Evolutionary conservation across 2,888 invertebrate genomes (phyloP).

Genomic region (Drosophila leonis): DNA sequence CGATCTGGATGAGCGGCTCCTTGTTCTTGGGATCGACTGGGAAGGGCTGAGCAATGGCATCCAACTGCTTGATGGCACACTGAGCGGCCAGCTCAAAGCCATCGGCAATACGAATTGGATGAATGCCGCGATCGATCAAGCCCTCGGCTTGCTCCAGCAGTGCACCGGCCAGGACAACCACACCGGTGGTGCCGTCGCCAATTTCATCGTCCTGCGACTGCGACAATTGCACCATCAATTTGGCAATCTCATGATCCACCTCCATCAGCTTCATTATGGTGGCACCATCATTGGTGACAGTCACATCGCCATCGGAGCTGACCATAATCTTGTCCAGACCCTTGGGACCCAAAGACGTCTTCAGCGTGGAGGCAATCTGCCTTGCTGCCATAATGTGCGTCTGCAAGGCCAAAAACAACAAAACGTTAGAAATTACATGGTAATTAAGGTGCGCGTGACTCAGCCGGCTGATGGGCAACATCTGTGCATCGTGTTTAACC

Average conservation of each 20-base stretch:
- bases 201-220: constrained; percentile 99
- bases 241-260: constrained; percentile 99
- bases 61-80: constrained; percentile 93
- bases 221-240: constrained; percentile 98
- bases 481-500: constrained; percentile 79
- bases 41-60: constrained; percentile 95
- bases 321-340: constrained; percentile 99
- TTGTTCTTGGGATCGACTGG: constrained; percentile 93
- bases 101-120: constrained; percentile 99
- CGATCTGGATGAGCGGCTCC: constrained; percentile 96
- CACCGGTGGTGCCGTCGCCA: constrained; percentile 99
- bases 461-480: constrained; percentile 65
- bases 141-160: constrained; percentile 97
- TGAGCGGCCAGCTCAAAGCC: constrained; percentile 99
- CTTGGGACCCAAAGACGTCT: constrained; percentile 98
- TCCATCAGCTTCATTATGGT: constrained; percentile 99
- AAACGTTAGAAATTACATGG: not conserved
- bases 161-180: constrained; percentile 94
- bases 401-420: constrained; percentile 87
- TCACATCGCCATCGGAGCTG: constrained; percentile 97
- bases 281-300: constrained; percentile 99
- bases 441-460: constrained; percentile 71
- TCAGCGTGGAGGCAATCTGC: constrained; percentile 94
- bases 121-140: constrained; percentile 97
- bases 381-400: constrained; percentile 99